Evolutionary conservation across 2,888 invertebrate species (phyloP).

Genomic region (Lasioglossum morio): DNA sequence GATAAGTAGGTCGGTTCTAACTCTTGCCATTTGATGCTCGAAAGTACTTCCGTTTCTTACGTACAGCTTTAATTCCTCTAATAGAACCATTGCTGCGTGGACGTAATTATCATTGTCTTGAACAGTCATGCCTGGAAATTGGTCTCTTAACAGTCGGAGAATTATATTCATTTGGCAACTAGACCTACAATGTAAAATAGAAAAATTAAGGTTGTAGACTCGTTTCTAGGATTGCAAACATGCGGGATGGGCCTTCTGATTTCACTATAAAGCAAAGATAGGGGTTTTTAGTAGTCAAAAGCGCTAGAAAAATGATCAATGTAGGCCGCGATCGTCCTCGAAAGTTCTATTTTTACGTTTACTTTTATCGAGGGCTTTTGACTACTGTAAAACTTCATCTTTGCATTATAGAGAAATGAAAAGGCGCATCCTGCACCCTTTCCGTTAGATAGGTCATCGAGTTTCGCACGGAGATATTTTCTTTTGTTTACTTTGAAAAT

Average conservation of each 20-base stretch:
- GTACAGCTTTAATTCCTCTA: slow-evolving; percentile 76
- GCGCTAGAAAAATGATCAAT: no score
- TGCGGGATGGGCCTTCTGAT: no score
- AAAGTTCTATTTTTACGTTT: no score
- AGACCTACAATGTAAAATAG: slow-evolving; percentile 67
- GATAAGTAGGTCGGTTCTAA: slow-evolving; percentile 79
- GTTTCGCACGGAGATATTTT: no score
- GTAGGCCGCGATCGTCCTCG: no score
- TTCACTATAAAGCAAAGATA: no score
- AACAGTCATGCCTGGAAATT: slow-evolving; percentile 70
- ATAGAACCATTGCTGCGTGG: slow-evolving; percentile 74
- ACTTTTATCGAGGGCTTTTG: no score
- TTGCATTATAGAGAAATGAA: no score
- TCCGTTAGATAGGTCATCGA: background rate
- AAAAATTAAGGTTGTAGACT: background rate
- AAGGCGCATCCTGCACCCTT: no score
- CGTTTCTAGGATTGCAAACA: no score
- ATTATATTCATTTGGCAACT: slow-evolving; percentile 75
- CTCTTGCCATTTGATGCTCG: slow-evolving; percentile 74
- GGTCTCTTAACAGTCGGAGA: slow-evolving; percentile 70
- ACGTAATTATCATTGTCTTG: slow-evolving; percentile 61
- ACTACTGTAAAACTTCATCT: no score
- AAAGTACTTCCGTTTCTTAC: slow-evolving; percentile 64
- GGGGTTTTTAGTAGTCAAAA: no score
- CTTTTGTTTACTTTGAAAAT: slow-evolving; percentile 73